Evolutionary conservation across 1,140 invertebrate genomes (phyloP), one percentile per base, ranked within the genome.

Genomic region (Drosophila malerkotliana): DNA sequence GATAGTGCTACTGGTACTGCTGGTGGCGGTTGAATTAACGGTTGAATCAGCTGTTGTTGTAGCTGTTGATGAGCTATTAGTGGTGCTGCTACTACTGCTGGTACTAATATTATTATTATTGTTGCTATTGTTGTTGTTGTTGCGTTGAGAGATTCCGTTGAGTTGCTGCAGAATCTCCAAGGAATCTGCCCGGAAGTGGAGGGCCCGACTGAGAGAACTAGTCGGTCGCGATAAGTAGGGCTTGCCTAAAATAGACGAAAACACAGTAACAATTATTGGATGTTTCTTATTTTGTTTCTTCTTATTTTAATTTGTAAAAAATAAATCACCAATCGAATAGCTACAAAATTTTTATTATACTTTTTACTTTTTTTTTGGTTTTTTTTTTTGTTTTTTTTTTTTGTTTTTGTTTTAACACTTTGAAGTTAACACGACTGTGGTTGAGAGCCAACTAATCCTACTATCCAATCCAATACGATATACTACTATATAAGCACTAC

Each of bases 31-130:
- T 44, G 41, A 18, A 18, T 44, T 14, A 2, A 24, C 39, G 9
- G 55, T 30, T 2, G 72, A 12, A 37, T 41, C 69, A 15, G 37
- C 53, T 62, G 73, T 45, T 59, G 52, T 30, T 24, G 41, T 37
- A 48, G 63, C 41, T 57, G 64, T 24, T 75, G 58, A 15, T 24
- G 71, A 73, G n/a, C 55, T 74, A 74, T 75, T 75, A 39, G 47
- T 73, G 1, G 15, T 56, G 39, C 59, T 71, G 24, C 30, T 45
- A 18, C 14, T 10, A n/a, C 34, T 48, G 39, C 7, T 68, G 30
- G 14, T 58, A 21, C 18, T 61, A 51, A 7, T 34, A 15, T 3
- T 39, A 45, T 15, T 58, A 24, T 26, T 66, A 9, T 10, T n/a
- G 32, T n/a, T 37, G 45, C 3, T 55, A 15, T 3, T 56, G 30